These are phyloP conservation scores for Ceuthmochares aereus DNA, from an alignment of 2,113 vertebrate genomes.

Conservation along the genomic window DNA sequence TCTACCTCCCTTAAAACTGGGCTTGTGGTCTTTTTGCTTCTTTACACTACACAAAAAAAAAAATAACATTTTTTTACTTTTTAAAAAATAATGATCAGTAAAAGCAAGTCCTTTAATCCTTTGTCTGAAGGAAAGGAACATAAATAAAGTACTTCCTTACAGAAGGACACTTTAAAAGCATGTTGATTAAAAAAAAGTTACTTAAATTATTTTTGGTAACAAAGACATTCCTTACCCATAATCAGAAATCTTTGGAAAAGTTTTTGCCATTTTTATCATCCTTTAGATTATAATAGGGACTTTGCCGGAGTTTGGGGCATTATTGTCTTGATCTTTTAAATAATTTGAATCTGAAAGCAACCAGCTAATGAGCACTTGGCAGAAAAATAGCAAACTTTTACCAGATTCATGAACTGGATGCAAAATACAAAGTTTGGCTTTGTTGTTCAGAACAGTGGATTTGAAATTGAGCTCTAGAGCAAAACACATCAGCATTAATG, in stretches of 20 bases:
- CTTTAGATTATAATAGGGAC: not conserved
- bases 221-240: not conserved
- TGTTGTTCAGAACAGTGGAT: not conserved
- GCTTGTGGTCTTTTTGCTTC: not conserved
- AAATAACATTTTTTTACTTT: not conserved
- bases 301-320: not conserved
- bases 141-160: not conserved
- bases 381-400: not conserved
- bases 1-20: not conserved
- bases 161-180: not conserved
- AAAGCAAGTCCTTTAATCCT: not conserved
- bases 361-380: not conserved
- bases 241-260: not conserved
- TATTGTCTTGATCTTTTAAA: not conserved
- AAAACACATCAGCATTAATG: not conserved
- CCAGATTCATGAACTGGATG: not conserved
- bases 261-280: not conserved
- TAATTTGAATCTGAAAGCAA: not conserved
- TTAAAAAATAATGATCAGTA: not conserved
- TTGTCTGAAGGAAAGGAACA: not conserved
- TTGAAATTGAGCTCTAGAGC: not conserved
- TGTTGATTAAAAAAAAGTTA: not conserved
- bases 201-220: not conserved
- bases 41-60: not conserved
- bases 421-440: not conserved